phyloP scores from a whole-genome alignment of 2,888 invertebrate species.

The Pollenia labialis region DNA sequence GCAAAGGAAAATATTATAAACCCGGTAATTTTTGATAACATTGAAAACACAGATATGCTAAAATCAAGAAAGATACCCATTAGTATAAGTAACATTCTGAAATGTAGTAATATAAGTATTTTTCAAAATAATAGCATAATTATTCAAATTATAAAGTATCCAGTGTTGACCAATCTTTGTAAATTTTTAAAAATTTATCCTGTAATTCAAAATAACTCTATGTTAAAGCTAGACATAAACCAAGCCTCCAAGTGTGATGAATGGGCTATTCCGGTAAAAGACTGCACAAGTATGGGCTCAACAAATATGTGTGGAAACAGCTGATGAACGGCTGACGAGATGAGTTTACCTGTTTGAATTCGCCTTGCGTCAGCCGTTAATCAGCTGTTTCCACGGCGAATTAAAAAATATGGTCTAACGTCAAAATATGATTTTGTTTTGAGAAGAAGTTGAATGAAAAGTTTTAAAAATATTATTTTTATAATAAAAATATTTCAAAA shows the following conservation, averaged over 20 bases:
- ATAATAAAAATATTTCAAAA: no score
- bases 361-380: no score
- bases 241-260: background rate
- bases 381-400: no score
- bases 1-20: slow-evolving; percentile 1
- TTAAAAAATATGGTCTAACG: no score
- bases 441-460: no score
- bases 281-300: background rate
- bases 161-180: background rate
- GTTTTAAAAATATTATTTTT: no score
- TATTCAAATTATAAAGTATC: background rate
- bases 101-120: background rate
- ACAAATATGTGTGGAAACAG: background rate
- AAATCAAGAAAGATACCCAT: background rate
- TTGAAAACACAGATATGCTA: background rate
- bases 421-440: no score
- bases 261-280: background rate
- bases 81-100: background rate
- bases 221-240: background rate
- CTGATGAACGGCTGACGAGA: no score
- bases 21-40: background rate
- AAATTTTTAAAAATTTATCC: background rate
- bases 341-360: no score
- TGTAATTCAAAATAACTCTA: slow-evolving; percentile 5
- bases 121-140: background rate